Percentiles rank a stretch among this genome's conserved stretches.
These are phyloP conservation scores for Macroramphosus scolopax DNA, from an alignment of 2,797 vertebrate genomes.

Conservation along the genomic window DNA sequence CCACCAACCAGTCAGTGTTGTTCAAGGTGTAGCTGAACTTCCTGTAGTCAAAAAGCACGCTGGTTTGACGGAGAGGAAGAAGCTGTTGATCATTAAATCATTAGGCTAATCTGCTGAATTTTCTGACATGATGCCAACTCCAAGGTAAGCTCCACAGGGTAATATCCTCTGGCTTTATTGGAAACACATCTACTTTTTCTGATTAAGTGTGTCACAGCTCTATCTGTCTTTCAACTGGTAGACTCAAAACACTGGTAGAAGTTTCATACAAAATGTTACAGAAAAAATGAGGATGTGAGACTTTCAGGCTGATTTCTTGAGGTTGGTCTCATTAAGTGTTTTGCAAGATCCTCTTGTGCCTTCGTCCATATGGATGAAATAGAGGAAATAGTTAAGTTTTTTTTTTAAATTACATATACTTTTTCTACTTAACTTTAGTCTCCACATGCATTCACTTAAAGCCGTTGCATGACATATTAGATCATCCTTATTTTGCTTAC, in stretches of 20 bases:
- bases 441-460: no score
- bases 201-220: constrained; percentile 1
- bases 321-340: background rate
- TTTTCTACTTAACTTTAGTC: no score
- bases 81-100: constrained; percentile 32
- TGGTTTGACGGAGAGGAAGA: constrained; percentile 50
- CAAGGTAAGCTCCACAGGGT: constrained; percentile 63
- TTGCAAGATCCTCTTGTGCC: background rate
- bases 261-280: background rate
- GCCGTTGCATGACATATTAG: no score
- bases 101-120: constrained; percentile 14
- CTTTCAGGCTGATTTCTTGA: background rate
- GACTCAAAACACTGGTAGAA: constrained; percentile 14
- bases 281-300: background rate
- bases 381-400: no score
- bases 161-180: constrained; percentile 1
- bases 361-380: background rate
- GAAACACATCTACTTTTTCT: background rate
- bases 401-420: no score
- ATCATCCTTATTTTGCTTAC: no score
- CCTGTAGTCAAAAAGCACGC: constrained; percentile 68
- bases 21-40: constrained; percentile 49
- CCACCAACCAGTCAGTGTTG: constrained; percentile 54
- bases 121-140: constrained; percentile 65
- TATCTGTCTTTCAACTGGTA: background rate